phyloP scores from a whole-genome alignment of 2,888 invertebrate species.

The Perdita meconis region DNA sequence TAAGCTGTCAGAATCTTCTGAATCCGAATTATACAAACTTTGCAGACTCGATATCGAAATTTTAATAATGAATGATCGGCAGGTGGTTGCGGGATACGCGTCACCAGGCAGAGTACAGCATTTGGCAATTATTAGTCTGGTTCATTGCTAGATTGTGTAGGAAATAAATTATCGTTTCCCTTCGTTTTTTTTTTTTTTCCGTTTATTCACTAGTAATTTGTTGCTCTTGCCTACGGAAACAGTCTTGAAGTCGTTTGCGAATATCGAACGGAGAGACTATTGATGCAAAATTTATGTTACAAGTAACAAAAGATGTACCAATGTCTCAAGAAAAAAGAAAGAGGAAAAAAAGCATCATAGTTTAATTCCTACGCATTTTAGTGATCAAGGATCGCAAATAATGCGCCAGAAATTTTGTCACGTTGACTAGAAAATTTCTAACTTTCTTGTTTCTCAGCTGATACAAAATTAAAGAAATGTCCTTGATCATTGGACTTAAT shows the following conservation, averaged over 20 bases:
- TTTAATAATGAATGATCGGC: slow-evolving; percentile 80
- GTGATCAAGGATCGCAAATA: slow-evolving; percentile 64
- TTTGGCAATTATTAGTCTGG: slow-evolving; percentile 79
- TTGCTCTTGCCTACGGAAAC: slow-evolving; percentile 70
- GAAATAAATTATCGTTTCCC: slow-evolving; percentile 67
- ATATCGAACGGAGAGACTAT: slow-evolving; percentile 27
- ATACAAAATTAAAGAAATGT: slow-evolving; percentile 46
- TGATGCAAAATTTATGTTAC: slow-evolving; percentile 47
- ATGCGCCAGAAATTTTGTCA: slow-evolving; percentile 33
- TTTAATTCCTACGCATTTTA: slow-evolving; percentile 66
- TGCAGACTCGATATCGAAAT: slow-evolving; percentile 74
- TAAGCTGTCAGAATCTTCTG: slow-evolving; percentile 78
- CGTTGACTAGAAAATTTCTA: slow-evolving; percentile 34
- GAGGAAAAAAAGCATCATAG: too few relatives aligned
- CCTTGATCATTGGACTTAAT: slow-evolving; percentile 65
- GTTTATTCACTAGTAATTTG: slow-evolving; percentile 58
- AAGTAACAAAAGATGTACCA: slow-evolving; percentile 52
- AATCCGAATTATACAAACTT: slow-evolving; percentile 73
- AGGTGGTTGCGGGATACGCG: slow-evolving; percentile 81
- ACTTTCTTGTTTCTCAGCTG: slow-evolving; percentile 41
- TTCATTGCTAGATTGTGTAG: slow-evolving; percentile 76
- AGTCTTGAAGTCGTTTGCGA: slow-evolving; percentile 43
- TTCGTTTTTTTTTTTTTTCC: slow-evolving; percentile 42
- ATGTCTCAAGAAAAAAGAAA: too few relatives aligned
- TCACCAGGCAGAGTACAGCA: slow-evolving; percentile 79